Conservation (phyloP, 2,797 vertebrate species). For the Menidia menidia region DNA sequence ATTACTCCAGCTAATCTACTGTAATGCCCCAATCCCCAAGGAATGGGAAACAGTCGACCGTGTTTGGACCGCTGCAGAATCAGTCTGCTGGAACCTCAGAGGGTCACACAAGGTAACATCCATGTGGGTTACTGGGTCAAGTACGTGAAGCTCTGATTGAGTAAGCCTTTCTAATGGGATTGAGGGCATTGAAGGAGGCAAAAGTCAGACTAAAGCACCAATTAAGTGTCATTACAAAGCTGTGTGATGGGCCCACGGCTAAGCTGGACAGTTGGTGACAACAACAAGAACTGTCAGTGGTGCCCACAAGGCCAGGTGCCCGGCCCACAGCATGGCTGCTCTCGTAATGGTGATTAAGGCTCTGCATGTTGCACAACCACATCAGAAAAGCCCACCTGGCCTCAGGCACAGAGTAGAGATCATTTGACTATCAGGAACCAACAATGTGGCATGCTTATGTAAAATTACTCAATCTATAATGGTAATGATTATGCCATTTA, state of each 20-base stretch:
- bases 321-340: slow-evolving; percentile 27
- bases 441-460: slow-evolving; percentile 76
- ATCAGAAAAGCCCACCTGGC: slow-evolving; percentile 77
- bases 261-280: slow-evolving; percentile 66
- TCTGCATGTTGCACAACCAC: slow-evolving; percentile 46
- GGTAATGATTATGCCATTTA: slow-evolving; percentile 85
- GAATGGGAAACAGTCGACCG: slow-evolving; percentile 50
- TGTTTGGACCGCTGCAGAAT: slow-evolving; percentile 45
- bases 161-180: slow-evolving; percentile 76
- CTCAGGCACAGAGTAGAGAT: slow-evolving; percentile 64
- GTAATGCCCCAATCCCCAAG: slow-evolving; percentile 67
- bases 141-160: slow-evolving; percentile 59
- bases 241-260: slow-evolving; percentile 55
- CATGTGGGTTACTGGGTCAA: slow-evolving; percentile 75
- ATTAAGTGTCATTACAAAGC: slow-evolving; percentile 71
- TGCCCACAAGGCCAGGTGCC: slow-evolving; percentile 45
- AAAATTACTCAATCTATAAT: slow-evolving; percentile 82
- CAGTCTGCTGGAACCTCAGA: slow-evolving; percentile 27
- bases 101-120: slow-evolving; percentile 66
- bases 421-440: slow-evolving; percentile 79
- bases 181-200: slow-evolving; percentile 63
- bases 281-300: slow-evolving; percentile 25
- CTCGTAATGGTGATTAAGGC: slow-evolving; percentile 36
- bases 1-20: slow-evolving; percentile 72
- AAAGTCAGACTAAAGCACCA: slow-evolving; percentile 67